Evolutionary conservation across 2,888 invertebrate species (phyloP).

Genomic region (Acrocyrtus sp.): DNA sequence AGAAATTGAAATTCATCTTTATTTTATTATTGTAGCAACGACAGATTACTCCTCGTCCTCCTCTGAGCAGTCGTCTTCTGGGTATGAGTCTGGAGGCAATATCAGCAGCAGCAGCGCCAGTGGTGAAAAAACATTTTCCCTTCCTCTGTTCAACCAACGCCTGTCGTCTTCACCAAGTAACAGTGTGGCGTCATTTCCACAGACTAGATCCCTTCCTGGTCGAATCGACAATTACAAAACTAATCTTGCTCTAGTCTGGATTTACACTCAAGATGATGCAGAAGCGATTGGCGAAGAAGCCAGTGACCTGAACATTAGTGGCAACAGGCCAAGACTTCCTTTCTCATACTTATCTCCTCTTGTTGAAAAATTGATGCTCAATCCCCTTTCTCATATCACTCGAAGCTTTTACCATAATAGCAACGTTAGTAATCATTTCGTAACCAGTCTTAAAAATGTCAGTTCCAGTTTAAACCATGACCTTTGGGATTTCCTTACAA

Average conservation of each 20-base stretch:
- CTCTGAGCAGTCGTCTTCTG: constrained; percentile 36
- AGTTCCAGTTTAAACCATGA: constrained; percentile 14
- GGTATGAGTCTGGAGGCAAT: constrained; percentile 23
- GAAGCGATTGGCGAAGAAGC: no score
- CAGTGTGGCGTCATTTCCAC: constrained; percentile 16
- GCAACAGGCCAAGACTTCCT: constrained; percentile 4
- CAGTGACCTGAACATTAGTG: neutral
- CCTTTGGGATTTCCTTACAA: constrained; percentile 17
- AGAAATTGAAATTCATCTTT: no score
- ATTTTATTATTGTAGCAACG: constrained; percentile 12
- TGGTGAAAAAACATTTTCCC: constrained; percentile 26
- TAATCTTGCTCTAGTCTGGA: constrained; percentile 34
- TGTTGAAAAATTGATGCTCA: constrained; percentile 25
- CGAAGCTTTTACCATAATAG: constrained; percentile 34
- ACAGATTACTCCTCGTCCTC: constrained; percentile 28
- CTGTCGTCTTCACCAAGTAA: constrained; percentile 9
- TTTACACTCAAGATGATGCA: constrained; percentile 3
- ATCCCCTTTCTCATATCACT: constrained; percentile 17
- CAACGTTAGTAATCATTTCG: constrained; percentile 25
- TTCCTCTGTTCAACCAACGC: constrained; percentile 24
- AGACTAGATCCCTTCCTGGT: constrained; percentile 29
- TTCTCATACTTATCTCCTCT: constrained; percentile 32
- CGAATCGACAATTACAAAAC: constrained; percentile 33
- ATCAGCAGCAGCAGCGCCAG: neutral
- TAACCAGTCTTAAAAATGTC: constrained; percentile 26